Conservation (phyloP, 2,888 invertebrate genomes). For the Plebejus anna region DNA sequence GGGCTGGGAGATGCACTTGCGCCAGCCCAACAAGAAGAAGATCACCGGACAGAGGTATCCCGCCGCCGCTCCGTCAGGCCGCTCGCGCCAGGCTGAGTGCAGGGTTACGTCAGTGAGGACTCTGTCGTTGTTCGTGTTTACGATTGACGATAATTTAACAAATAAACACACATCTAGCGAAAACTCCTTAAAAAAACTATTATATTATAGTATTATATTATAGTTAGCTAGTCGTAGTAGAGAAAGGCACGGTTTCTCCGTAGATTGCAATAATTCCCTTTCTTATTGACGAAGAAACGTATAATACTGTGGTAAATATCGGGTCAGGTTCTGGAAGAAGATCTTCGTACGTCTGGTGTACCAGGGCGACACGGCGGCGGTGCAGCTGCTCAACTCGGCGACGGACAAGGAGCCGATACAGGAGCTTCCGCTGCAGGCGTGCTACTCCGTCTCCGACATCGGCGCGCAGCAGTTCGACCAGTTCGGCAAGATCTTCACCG, state of each 20-base stretch:
- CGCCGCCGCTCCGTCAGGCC: too few species aligned
- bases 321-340: constrained; percentile 95
- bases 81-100: too few species aligned
- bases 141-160: too few species aligned
- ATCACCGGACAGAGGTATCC: constrained; percentile 90
- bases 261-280: too few species aligned
- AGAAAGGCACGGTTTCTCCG: too few species aligned
- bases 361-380: constrained; percentile 90
- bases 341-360: constrained; percentile 90
- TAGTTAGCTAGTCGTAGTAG: too few species aligned
- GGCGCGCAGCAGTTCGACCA: constrained; percentile 99
- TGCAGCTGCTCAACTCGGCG: constrained; percentile 91
- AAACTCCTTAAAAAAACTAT: too few species aligned
- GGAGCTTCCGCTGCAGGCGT: constrained; percentile 95
- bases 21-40: constrained; percentile 98
- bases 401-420: constrained; percentile 96
- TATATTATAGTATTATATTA: too few species aligned
- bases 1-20: constrained; percentile 97
- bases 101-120: too few species aligned
- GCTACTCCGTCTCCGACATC: constrained; percentile 96
- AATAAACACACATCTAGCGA: too few species aligned
- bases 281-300: too few species aligned
- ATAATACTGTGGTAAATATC: background rate
- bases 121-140: too few species aligned
- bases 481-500: constrained; percentile 99